phyloP scores from a whole-genome alignment of 2,797 vertebrate species.

The Ambastaia sidthimunki region DNA sequence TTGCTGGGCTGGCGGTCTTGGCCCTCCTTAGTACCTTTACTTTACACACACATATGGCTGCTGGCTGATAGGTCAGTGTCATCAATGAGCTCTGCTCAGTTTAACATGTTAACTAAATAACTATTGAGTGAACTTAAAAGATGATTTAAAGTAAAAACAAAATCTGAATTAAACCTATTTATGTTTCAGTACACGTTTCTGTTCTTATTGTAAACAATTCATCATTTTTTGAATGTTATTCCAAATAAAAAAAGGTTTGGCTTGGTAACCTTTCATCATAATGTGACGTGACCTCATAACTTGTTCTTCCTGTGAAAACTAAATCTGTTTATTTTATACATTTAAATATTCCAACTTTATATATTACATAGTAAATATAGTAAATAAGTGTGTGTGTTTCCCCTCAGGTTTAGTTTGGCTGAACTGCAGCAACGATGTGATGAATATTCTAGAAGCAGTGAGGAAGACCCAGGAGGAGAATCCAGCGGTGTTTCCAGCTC shows the following conservation, averaged over 20 bases:
- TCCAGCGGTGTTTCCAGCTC: slow-evolving; percentile 32
- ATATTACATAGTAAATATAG: not conserved
- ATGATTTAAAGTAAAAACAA: not conserved
- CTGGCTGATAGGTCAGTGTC: slow-evolving; percentile 85
- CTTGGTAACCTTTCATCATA: not conserved
- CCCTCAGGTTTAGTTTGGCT: slow-evolving; percentile 82
- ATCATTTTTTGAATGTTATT: not conserved
- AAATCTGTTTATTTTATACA: not conserved
- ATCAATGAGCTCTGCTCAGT: too few species aligned
- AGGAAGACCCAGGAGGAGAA: slow-evolving; percentile 47
- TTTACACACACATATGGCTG: slow-evolving; percentile 77
- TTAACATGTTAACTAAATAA: too few species aligned
- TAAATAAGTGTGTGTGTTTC: not conserved
- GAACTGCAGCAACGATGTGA: slow-evolving; percentile 81
- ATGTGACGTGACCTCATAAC: too few species aligned
- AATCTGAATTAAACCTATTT: not conserved
- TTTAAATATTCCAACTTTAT: not conserved
- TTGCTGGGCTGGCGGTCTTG: slow-evolving; percentile 72
- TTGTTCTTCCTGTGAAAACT: too few species aligned
- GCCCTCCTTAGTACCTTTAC: slow-evolving; percentile 87
- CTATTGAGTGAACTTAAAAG: not conserved
- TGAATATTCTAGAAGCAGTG: slow-evolving; percentile 44
- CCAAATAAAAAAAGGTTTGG: not conserved
- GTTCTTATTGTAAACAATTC: not conserved
- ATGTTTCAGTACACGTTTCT: not conserved